Percentiles rank a stretch among this genome's conserved stretches.
phyloP scores from a whole-genome alignment of 2,113 vertebrate genomes.

The Procapra przewalskii region DNA sequence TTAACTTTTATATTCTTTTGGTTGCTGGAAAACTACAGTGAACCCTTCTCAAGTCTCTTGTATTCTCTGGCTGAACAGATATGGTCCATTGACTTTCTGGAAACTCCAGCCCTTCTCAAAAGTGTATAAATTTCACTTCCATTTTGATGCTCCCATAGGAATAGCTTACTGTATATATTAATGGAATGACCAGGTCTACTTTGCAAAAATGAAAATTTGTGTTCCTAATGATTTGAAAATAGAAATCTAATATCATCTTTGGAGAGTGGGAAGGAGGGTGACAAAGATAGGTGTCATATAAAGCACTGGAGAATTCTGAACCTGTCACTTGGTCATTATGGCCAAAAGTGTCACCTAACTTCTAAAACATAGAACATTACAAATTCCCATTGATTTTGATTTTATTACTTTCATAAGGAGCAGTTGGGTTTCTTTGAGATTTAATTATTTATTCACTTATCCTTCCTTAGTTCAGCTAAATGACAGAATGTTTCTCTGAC shows the following conservation, averaged over 20 bases:
- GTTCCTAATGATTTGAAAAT: neutral
- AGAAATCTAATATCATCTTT: neutral
- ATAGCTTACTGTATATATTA: neutral
- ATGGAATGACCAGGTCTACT: neutral
- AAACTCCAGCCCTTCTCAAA: neutral
- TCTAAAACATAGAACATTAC: neutral
- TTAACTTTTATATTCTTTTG: neutral
- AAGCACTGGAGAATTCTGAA: neutral
- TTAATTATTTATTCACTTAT: neutral
- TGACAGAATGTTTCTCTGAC: neutral
- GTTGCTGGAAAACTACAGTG: neutral
- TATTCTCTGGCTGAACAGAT: neutral
- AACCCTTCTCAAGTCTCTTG: neutral
- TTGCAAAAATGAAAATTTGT: conserved; percentile 7
- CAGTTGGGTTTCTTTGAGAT: neutral
- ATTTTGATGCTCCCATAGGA: neutral
- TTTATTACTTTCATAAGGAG: neutral
- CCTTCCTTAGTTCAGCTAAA: neutral
- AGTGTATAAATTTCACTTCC: neutral
- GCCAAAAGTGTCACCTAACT: neutral
- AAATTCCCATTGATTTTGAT: neutral
- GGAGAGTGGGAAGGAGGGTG: neutral
- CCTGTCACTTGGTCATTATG: neutral
- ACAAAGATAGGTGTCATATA: neutral
- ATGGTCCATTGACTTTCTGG: neutral